phyloP scores from a whole-genome alignment of 2,113 vertebrate genomes.

The Serilophus lunatus region DNA sequence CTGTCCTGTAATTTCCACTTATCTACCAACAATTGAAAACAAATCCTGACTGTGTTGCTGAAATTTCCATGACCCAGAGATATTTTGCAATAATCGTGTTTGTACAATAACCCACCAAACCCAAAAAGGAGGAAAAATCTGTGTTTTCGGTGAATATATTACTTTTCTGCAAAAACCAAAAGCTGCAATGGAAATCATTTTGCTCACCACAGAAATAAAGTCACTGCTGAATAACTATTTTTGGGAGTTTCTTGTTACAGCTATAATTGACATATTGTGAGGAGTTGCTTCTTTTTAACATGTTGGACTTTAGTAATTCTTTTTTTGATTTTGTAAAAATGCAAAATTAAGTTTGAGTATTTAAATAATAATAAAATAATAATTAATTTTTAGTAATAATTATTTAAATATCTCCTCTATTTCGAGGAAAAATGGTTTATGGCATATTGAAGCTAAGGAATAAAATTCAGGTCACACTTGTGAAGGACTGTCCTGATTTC shows the following conservation, averaged over 20 bases:
- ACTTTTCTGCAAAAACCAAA: not conserved
- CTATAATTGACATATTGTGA: slow-evolving; percentile 38
- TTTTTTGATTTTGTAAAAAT: slow-evolving; percentile 24
- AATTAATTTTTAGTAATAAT: too few relatives aligned
- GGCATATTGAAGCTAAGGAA: slow-evolving; percentile 4
- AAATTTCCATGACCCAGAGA: not conserved
- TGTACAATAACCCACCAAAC: not conserved
- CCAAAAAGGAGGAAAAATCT: not conserved
- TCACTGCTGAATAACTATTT: slow-evolving; percentile 31
- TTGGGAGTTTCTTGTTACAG: slow-evolving; percentile 15
- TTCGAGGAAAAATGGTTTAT: slow-evolving; percentile 5
- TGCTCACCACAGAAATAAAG: slow-evolving; percentile 13
- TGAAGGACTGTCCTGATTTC: slow-evolving; percentile 1
- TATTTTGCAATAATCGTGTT: not conserved
- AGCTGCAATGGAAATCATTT: not conserved
- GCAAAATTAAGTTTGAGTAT: slow-evolving; percentile 38
- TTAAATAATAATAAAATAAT: too few relatives aligned
- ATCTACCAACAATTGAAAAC: not conserved
- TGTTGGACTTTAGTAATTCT: not conserved
- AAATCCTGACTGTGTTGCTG: not conserved
- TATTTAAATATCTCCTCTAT: slow-evolving; percentile 10
- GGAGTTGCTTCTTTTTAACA: not conserved
- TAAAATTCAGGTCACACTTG: slow-evolving; percentile 16
- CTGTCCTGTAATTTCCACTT: not conserved
- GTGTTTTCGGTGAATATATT: not conserved